phyloP scores from a whole-genome alignment of 2,888 invertebrate genomes.

The Coenonympha glycerion region DNA sequence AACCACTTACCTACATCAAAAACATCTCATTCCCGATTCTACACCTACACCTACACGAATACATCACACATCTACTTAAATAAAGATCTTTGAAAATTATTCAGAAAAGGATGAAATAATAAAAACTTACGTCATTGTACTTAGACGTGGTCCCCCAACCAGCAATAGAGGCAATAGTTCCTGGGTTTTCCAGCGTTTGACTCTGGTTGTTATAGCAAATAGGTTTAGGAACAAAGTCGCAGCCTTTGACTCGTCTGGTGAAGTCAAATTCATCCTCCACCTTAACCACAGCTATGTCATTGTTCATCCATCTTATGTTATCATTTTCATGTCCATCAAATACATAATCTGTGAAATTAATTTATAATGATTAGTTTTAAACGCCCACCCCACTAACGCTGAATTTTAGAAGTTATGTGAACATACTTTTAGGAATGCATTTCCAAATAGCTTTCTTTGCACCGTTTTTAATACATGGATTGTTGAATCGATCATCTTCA shows the following conservation, averaged over 20 bases:
- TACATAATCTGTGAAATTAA: conserved; percentile 50
- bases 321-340: conserved; percentile 66
- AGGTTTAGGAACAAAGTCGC: conserved; percentile 59
- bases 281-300: conserved; percentile 62
- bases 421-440: conserved; percentile 63
- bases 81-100: too few species aligned
- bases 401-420: background rate
- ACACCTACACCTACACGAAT: too few species aligned
- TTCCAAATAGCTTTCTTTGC: conserved; percentile 67
- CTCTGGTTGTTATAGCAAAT: conserved; percentile 61
- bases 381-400: too few species aligned
- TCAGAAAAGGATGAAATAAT: too few species aligned
- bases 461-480: conserved; percentile 60
- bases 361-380: too few species aligned
- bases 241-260: conserved; percentile 50
- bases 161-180: conserved; percentile 46
- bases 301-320: conserved; percentile 67
- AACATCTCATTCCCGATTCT: too few species aligned
- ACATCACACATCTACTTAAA: too few species aligned
- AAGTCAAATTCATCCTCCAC: conserved; percentile 63
- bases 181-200: conserved; percentile 54
- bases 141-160: conserved; percentile 60
- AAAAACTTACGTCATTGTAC: conserved; percentile 53
- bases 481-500: conserved; percentile 55
- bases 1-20: too few species aligned